phyloP scores from a whole-genome alignment of 2,797 vertebrate species.

The Antrozous pallidus region DNA sequence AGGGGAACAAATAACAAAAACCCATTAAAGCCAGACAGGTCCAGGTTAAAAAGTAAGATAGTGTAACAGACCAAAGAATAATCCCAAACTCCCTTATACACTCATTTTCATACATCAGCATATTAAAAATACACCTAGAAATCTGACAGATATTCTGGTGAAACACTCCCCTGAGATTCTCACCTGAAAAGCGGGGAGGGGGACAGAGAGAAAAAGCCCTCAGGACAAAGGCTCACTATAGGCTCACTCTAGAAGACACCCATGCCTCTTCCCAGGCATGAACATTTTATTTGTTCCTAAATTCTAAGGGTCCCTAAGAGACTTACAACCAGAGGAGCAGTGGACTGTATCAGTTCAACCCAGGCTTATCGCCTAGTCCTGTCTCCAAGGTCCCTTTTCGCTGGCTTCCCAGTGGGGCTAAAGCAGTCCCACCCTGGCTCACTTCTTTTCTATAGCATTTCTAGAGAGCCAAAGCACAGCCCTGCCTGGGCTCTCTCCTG shows the following conservation, averaged over 20 bases:
- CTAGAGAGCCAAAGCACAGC: not conserved
- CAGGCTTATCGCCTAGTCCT: not conserved
- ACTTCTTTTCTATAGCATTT: not conserved
- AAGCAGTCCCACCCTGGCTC: not conserved
- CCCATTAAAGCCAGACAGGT: not conserved
- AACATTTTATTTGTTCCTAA: not conserved
- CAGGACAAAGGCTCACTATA: not conserved
- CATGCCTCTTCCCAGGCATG: not conserved
- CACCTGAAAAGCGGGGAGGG: too few relatives aligned
- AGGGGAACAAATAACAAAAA: not conserved
- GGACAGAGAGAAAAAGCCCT: not conserved
- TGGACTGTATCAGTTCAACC: not conserved
- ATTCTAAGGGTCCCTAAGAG: not conserved
- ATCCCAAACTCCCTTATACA: not conserved
- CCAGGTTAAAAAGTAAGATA: not conserved
- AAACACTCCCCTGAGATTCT: not conserved
- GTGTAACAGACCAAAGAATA: not conserved
- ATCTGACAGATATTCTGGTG: not conserved
- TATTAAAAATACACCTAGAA: not conserved
- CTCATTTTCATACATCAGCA: not conserved
- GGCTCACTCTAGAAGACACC: not conserved
- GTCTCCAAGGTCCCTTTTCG: not conserved
- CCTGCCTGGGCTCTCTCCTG: not conserved
- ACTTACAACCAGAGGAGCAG: not conserved
- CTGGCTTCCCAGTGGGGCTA: not conserved